These are phyloP conservation scores for Cephus sareptanus DNA, from an alignment of 2,888 invertebrate species.

Conservation along the genomic window DNA sequence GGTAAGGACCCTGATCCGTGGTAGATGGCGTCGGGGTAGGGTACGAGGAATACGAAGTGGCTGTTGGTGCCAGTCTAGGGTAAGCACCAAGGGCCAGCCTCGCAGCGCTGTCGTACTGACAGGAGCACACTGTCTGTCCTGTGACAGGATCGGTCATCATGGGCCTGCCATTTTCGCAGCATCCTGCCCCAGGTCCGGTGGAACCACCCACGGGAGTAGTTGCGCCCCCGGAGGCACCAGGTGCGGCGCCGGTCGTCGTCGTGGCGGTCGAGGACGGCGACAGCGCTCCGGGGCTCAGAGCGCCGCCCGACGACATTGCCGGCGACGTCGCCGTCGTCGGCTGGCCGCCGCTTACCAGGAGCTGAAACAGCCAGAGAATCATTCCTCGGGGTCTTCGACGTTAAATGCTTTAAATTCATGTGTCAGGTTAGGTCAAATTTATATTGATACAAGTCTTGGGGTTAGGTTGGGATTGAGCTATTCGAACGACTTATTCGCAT, in stretches of 20 bases:
- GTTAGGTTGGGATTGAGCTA: too few relatives aligned
- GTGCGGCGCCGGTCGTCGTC: slow-evolving; percentile 62
- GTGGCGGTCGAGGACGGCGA: slow-evolving; percentile 68
- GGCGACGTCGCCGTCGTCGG: slow-evolving; percentile 76
- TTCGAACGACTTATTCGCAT: neutral
- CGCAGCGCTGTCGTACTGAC: slow-evolving; percentile 89
- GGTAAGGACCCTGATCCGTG: slow-evolving; percentile 92
- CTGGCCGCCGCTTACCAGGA: slow-evolving; percentile 80
- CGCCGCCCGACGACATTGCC: slow-evolving; percentile 80
- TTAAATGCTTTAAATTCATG: too few relatives aligned
- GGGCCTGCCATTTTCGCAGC: slow-evolving; percentile 92
- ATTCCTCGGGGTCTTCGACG: too few relatives aligned
- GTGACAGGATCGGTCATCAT: slow-evolving; percentile 93
- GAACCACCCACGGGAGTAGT: slow-evolving; percentile 70
- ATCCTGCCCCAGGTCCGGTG: slow-evolving; percentile 66
- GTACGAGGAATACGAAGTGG: slow-evolving; percentile 81
- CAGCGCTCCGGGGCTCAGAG: slow-evolving; percentile 79
- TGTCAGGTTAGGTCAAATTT: neutral
- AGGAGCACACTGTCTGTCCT: slow-evolving; percentile 93
- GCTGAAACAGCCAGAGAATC: slow-evolving; percentile 68
- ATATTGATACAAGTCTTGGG: too few relatives aligned
- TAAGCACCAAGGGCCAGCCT: slow-evolving; percentile 85
- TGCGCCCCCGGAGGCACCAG: slow-evolving; percentile 60
- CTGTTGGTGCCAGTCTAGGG: slow-evolving; percentile 79
- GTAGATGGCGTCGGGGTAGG: slow-evolving; percentile 90